These are phyloP conservation scores for Actenoides lindsayi DNA, from an alignment of 2,113 vertebrate genomes.

Conservation along the genomic window DNA sequence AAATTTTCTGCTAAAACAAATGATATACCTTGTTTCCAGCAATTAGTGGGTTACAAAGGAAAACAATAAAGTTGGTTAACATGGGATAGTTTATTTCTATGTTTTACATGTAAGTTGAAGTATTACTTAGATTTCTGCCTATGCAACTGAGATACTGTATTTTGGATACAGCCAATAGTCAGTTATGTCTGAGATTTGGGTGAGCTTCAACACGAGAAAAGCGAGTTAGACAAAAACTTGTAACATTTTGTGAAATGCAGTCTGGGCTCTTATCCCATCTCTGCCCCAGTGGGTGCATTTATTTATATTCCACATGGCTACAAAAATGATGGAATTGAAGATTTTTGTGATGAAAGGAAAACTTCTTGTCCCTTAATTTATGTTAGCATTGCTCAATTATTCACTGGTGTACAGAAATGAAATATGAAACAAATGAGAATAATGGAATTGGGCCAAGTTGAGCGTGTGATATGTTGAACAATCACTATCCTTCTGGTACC, in stretches of 20 bases:
- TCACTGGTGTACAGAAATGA: conserved; percentile 24
- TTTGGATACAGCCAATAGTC: not conserved
- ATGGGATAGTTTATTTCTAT: not conserved
- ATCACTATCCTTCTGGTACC: conserved; percentile 37
- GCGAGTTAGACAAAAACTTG: not conserved
- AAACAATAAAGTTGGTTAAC: not conserved
- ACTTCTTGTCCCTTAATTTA: conserved; percentile 41
- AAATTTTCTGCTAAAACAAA: not conserved
- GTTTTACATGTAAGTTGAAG: not conserved
- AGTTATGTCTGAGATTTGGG: not conserved
- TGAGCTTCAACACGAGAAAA: not conserved
- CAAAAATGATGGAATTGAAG: conserved; percentile 38
- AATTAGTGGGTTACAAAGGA: conserved; percentile 11
- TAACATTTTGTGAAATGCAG: not conserved
- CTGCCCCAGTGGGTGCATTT: conserved; percentile 1
- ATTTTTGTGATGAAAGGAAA: conserved; percentile 46
- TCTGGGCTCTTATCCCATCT: conserved; percentile 37
- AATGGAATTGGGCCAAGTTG: not conserved
- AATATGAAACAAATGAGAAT: conserved; percentile 25
- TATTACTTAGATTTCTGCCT: not conserved
- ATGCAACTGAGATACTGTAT: not conserved
- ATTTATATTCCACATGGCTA: conserved; percentile 37
- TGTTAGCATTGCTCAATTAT: conserved; percentile 31
- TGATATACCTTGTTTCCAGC: not conserved
- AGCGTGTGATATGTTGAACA: conserved; percentile 40